A percentile compares a stretch with the other conserved stretches of the same genome.
These are phyloP conservation scores for Lagria hirta DNA, from an alignment of 2,888 invertebrate species.

Conservation along the genomic window DNA sequence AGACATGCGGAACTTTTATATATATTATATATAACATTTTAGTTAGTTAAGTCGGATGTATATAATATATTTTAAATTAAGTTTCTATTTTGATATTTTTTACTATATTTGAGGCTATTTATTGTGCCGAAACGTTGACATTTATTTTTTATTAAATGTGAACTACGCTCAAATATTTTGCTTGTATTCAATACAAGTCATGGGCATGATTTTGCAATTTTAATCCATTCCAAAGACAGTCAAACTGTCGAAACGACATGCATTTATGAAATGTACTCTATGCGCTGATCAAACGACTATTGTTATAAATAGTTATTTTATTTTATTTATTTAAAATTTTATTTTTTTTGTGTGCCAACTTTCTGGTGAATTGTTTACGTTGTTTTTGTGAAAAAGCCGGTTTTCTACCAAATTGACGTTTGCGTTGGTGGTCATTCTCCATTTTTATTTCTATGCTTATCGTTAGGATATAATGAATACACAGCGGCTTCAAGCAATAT, in stretches of 20 bases:
- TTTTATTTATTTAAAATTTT: conserved; percentile 26
- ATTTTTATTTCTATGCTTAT: too few species aligned
- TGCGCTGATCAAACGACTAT: conserved; percentile 36
- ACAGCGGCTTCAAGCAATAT: too few species aligned
- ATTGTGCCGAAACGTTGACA: conserved; percentile 25
- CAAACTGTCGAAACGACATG: conserved; percentile 10
- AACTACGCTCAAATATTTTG: conserved; percentile 24
- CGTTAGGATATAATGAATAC: too few species aligned
- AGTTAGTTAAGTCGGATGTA: conserved; percentile 32
- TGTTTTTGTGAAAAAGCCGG: too few species aligned
- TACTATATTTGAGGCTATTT: conserved; percentile 36
- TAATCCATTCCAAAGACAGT: conserved; percentile 35
- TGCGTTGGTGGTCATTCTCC: too few species aligned
- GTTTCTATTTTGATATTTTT: conserved; percentile 49
- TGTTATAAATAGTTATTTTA: conserved; percentile 47
- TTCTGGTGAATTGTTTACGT: too few species aligned
- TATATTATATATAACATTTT: conserved; percentile 2
- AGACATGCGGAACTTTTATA: conserved; percentile 23
- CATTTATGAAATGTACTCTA: conserved; percentile 3
- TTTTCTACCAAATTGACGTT: too few species aligned
- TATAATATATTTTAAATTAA: conserved; percentile 41
- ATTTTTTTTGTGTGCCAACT: conserved; percentile 27
- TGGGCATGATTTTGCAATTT: conserved; percentile 25
- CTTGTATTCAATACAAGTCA: conserved; percentile 30
- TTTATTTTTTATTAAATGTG: conserved; percentile 12